Percentiles rank a stretch among this genome's conserved stretches.
phyloP scores from a whole-genome alignment of 2,797 vertebrate genomes.

The Sebastes oblongus region DNA sequence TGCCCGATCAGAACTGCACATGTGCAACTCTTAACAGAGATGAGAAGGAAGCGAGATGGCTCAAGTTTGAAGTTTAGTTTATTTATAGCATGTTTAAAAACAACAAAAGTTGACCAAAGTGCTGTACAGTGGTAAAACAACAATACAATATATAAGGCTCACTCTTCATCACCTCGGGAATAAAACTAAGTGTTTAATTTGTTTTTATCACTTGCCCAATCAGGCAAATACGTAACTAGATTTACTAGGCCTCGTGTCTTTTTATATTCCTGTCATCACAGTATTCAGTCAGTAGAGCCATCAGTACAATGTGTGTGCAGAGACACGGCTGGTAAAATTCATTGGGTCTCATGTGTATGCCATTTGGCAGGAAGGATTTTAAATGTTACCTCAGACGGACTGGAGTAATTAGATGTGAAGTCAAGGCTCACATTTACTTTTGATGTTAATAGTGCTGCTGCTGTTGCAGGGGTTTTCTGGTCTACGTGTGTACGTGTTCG shows the following conservation, averaged over 20 bases:
- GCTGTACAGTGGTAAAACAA: too few relatives aligned
- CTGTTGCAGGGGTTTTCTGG: background rate
- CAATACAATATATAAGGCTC: too few relatives aligned
- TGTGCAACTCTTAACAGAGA: too few relatives aligned
- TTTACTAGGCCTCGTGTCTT: background rate
- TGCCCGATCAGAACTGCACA: too few relatives aligned
- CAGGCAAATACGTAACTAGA: too few relatives aligned
- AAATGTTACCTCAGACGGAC: slow-evolving; percentile 9
- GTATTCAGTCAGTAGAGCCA: background rate
- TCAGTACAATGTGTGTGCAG: background rate
- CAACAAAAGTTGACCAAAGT: too few relatives aligned
- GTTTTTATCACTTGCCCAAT: too few relatives aligned
- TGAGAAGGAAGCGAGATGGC: too few relatives aligned
- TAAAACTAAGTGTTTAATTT: too few relatives aligned
- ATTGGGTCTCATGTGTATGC: slow-evolving; percentile 7
- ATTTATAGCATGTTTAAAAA: too few relatives aligned
- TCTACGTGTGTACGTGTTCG: background rate
- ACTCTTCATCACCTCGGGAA: too few relatives aligned
- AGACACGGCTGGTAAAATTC: background rate
- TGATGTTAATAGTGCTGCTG: slow-evolving; percentile 20
- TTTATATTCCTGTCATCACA: background rate
- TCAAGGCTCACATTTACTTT: slow-evolving; percentile 10
- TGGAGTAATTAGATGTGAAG: slow-evolving; percentile 27
- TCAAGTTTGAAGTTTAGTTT: too few relatives aligned
- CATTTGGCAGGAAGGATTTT: background rate